Base-by-base conservation (phyloP, 2,113 vertebrate genomes). In the Rousettus leschenaultii region DNA sequence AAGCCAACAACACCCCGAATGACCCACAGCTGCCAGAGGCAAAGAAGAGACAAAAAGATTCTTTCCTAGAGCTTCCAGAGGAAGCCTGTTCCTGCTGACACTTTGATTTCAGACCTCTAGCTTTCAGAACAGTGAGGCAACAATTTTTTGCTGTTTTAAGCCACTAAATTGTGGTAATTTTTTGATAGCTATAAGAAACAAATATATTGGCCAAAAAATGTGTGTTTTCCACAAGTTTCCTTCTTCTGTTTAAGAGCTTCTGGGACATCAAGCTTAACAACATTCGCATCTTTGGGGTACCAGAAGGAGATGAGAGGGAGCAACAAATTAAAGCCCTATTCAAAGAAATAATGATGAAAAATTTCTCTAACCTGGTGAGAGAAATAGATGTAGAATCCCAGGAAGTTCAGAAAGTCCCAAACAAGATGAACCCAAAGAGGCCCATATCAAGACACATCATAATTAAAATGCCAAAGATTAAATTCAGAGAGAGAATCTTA, bases 21-120 rank as follows among this genome's bases (percentile, higher is more conserved):
- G 45, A 35, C n/a, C 33, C 45, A 30, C 33, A 55, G 8, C 15
- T 6, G 79, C 22, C 19, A 91, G 4, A 38, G 45, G 61, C 28
- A 73, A 73, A 66, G 33, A 61, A 55, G 43, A 35, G 13, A 2
- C 6, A 45, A 26, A 3, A 21, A 71, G 8, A 8, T 19, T 21
- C 24, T 38, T 16, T 7, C 6, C 21, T 19, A 19, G 15, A 35
- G 3, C 1, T 22, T 43, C 10, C 21, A 68, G 57, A 59, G 19
- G 21, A 38, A 75, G 14, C 8, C 0, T 18, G 35, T 26, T 6
- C 40, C 13, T 43, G 5, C 0, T 10, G n/a, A 75, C 4, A 6
- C 2, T 6, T 57, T 18, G 38, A 73, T 43, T 71, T 43, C 24
- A 57, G 13, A 61, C 13, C 63, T 35, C 14, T 9, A 74, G 57